Conservation (phyloP, 2,888 invertebrate genomes). For the Cyclophora albipunctata region DNA sequence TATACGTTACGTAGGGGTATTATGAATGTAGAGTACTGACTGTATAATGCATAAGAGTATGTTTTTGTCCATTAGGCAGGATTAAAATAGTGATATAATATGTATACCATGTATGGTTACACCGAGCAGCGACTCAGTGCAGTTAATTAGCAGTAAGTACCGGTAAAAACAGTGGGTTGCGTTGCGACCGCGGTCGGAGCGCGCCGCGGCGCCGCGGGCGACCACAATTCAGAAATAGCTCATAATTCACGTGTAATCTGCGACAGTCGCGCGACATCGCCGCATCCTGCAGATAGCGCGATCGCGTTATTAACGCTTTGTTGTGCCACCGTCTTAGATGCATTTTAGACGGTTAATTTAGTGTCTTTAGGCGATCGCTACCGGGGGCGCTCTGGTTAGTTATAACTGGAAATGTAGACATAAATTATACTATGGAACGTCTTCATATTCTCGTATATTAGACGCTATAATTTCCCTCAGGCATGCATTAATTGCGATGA, state of each 20-base stretch:
- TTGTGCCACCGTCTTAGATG: constrained; percentile 31
- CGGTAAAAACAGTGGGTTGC: background rate
- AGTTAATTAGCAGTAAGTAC: constrained; percentile 19
- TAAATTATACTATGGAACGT: no score
- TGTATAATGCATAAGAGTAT: no score
- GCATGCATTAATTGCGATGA: no score
- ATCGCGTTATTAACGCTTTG: constrained; percentile 40
- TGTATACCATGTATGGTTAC: no score
- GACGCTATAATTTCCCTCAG: no score
- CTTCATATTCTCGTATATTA: no score
- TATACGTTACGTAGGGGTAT: constrained; percentile 14
- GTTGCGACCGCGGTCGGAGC: constrained; percentile 5
- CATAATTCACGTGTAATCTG: constrained; percentile 63
- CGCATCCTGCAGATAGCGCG: constrained; percentile 58
- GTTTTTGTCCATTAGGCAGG: no score
- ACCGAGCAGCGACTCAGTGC: background rate
- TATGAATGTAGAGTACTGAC: no score
- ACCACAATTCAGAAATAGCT: constrained; percentile 48
- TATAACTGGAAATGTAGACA: no score
- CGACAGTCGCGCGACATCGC: constrained; percentile 39
- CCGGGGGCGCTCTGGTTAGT: no score
- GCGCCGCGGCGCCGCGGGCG: constrained; percentile 33
- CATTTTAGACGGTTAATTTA: constrained; percentile 42
- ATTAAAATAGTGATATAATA: no score
- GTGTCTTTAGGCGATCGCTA: constrained; percentile 10